Evolutionary conservation across 2,797 vertebrate species (phyloP).

Genomic region (Lepidocolaptes lacrymiger): DNA sequence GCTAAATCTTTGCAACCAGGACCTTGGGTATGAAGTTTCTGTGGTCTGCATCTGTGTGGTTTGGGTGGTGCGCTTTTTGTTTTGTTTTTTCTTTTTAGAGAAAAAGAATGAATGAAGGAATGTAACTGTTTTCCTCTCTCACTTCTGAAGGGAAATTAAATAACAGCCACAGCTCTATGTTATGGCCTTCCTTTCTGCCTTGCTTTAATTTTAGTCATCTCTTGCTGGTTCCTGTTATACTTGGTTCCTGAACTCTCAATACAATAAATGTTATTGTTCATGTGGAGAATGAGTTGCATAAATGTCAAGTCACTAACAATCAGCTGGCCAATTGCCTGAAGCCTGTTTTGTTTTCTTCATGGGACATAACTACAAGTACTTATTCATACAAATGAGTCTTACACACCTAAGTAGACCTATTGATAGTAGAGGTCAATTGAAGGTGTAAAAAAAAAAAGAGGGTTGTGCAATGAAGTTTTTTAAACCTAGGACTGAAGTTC

Average conservation of each 20-base stretch:
- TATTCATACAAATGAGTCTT: not conserved
- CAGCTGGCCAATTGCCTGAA: slow-evolving; percentile 10
- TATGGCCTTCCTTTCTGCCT: not conserved
- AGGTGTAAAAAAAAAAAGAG: not conserved
- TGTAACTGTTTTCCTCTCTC: not conserved
- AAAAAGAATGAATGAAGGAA: not conserved
- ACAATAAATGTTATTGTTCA: slow-evolving; percentile 47
- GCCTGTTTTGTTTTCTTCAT: slow-evolving; percentile 24
- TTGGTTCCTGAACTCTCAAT: slow-evolving; percentile 10
- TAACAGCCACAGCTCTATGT: not conserved
- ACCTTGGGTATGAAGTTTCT: not conserved
- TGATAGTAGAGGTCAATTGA: not conserved
- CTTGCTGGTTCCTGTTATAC: slow-evolving; percentile 29
- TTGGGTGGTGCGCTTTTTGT: not conserved
- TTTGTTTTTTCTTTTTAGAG: not conserved
- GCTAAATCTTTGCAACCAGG: not conserved
- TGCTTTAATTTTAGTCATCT: slow-evolving; percentile 30
- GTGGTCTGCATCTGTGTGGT: not conserved
- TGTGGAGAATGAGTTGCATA: slow-evolving; percentile 5
- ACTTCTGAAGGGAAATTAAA: slow-evolving; percentile 27
- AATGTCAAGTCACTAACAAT: slow-evolving; percentile 46
- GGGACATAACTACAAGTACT: not conserved
- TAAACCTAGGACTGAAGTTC: not conserved
- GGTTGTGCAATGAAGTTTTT: not conserved
- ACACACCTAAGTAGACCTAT: not conserved